These are phyloP conservation scores for Clarias pachynema DNA, from an alignment of 2,797 vertebrate genomes.

Conservation along the genomic window DNA sequence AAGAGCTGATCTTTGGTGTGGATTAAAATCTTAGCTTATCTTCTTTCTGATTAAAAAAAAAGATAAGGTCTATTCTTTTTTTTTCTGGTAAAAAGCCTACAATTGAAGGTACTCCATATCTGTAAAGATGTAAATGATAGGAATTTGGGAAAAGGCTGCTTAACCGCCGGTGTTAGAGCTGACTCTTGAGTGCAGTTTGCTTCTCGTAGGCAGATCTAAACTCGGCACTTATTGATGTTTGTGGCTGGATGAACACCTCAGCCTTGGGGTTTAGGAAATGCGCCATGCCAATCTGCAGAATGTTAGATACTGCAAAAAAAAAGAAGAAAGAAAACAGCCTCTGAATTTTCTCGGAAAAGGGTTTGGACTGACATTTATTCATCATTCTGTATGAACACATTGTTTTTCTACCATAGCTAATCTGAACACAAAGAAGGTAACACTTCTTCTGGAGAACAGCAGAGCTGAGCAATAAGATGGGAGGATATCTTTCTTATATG, in stretches of 20 bases:
- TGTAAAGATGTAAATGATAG: neutral
- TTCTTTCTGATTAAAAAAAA: neutral
- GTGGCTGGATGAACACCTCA: neutral
- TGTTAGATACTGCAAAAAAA: neutral
- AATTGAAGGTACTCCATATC: neutral
- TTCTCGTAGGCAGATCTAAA: neutral
- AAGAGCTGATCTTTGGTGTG: neutral
- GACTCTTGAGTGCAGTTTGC: neutral
- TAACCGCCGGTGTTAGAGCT: neutral
- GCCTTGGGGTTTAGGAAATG: conserved; percentile 9
- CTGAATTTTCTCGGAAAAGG: neutral
- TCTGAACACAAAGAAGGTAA: too few relatives aligned
- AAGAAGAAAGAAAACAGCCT: neutral
- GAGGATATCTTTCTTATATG: too few relatives aligned
- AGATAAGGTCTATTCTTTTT: neutral
- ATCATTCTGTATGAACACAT: too few relatives aligned
- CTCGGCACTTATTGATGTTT: conserved; percentile 22
- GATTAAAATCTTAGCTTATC: neutral
- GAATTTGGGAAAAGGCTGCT: conserved; percentile 13
- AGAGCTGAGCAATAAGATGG: too few relatives aligned
- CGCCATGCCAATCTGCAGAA: neutral
- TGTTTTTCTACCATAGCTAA: too few relatives aligned
- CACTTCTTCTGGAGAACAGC: too few relatives aligned
- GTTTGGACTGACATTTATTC: neutral
- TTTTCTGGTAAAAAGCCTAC: neutral